Conservation (phyloP, 2,888 invertebrate genomes). For the Axea sp. region DNA sequence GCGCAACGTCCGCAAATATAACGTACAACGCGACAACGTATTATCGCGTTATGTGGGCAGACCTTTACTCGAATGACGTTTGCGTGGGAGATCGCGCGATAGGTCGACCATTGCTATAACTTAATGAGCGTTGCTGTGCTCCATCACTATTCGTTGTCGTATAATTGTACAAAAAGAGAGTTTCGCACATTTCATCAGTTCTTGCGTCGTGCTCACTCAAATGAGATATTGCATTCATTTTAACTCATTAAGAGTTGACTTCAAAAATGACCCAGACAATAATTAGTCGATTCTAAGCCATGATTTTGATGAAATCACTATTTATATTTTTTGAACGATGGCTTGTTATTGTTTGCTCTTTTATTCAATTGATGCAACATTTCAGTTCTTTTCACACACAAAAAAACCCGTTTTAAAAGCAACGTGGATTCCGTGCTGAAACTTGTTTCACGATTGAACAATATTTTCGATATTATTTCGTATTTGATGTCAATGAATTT, state of each 20-base stretch:
- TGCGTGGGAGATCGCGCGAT: conserved; percentile 67
- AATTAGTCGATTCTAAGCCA: conserved; percentile 14
- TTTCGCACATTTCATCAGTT: conserved; percentile 54
- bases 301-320: conserved; percentile 20
- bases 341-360: too few species aligned
- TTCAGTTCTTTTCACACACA: too few species aligned
- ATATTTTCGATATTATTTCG: too few species aligned
- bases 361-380: too few species aligned
- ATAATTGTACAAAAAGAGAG: conserved; percentile 53
- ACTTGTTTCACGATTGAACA: too few species aligned
- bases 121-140: conserved; percentile 66
- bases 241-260: conserved; percentile 26
- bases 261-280: conserved; percentile 29
- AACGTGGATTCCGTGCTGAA: too few species aligned
- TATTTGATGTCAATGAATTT: too few species aligned
- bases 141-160: conserved; percentile 54
- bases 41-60: conserved; percentile 63
- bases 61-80: conserved; percentile 63
- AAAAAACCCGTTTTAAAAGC: too few species aligned
- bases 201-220: conserved; percentile 29
- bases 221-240: conserved; percentile 50
- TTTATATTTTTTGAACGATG: too few species aligned
- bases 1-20: conserved; percentile 64
- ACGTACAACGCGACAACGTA: conserved; percentile 66
- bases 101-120: conserved; percentile 65